Base-by-base conservation (phyloP, 1,140 invertebrate genomes). In the Antheraea mylitta region DNA sequence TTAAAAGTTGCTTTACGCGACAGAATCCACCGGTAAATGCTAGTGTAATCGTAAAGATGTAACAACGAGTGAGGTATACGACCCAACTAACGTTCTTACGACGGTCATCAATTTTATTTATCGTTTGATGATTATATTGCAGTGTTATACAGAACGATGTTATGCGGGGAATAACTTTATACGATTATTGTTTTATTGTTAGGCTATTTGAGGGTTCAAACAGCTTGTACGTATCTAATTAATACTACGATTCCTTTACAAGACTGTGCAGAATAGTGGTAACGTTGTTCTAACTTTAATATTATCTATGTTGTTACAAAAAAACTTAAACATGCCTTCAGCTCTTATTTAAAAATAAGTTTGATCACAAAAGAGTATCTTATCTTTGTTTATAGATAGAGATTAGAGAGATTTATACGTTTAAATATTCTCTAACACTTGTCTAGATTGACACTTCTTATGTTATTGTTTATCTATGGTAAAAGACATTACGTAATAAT, bases 71-170 rank as follows among this genome's bases (percentile, higher is more conserved):
- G 64, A 18, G 64, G 64, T 65, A 45, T 65, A 65, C 64, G 45
- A 42, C 19, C 45, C 45, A 22, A 65, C 38, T 13, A 18, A 38
- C 19, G 60, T 10, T 53, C 60, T 36, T 61, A 36, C 18, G 42
- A 13, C 19, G 19, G 38, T 18, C 18, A 64, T 64, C 62, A 64
- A 45, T 19, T 65, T 65, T 48, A 65, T 65, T 65, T 65, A 65
- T 65, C 38, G 64, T 65, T 65, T 65, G 45, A 65, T 65, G 64
- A 42, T 53, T 48, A 45, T 53, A 65, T 65, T 65, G 64, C 45
- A 19, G 18, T 10, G 30, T 16, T 10, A 6, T 53, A n/a, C 16
- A 16, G 11, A 13, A 3, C 16, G 16, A 13, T 53, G 16, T 53
- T 53, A 13, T 53, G 3, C 30, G 9, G 18, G 22, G 61, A 63